Evolutionary conservation across 2,888 invertebrate species (phyloP), one percentile per base, ranked within the genome.

Genomic region (Pyrrhia umbra): DNA sequence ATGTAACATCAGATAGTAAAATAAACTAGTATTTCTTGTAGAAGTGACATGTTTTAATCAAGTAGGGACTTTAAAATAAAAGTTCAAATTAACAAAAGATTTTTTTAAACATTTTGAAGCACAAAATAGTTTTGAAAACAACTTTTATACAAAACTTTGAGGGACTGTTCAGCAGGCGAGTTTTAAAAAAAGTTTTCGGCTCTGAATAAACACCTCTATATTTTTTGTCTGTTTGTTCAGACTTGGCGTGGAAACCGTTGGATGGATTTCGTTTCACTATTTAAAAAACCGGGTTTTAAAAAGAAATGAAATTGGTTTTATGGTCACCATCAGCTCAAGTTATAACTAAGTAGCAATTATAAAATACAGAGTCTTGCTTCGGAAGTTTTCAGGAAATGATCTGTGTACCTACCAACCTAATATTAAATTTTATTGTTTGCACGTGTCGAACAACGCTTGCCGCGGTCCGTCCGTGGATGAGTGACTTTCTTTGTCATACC

Each of bases 181-280:
- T 23, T 49, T 21, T 0, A 27, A 50, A 54, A n/a, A 69, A 54
- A 50, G 0, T n/a, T 45, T 50, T 15, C 4, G 25, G 18, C 10
- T 25, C 34, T 40, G 34, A 39, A 39, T 47, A 71, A 64, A 62
- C 46, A 42, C 8, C 16, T 42, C 34, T 62, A 13, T 40, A 37
- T 30, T 49, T 68, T 71, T 42, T 27, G n/a, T 55, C 27, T 73
- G 55, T 69, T 65, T 25, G 25, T 47, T 56, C 52, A 70, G 56
- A 47, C 27, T 43, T 37, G 40, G 27, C 25, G 6, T 37, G 46
- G 27, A 47, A 47, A 43, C 23, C 37, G 23, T 8, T 43, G 15
- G 30, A 51, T 9, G 46, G 49, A 47, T 23, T 30, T n/a, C 20
- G 30, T 18, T 42, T 42, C 23, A n/a, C 10, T 6, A 15, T 64